Evolutionary conservation across 2,113 vertebrate species (phyloP), one percentile per base, ranked within the genome.

Genomic region (Suricata suricatta): DNA sequence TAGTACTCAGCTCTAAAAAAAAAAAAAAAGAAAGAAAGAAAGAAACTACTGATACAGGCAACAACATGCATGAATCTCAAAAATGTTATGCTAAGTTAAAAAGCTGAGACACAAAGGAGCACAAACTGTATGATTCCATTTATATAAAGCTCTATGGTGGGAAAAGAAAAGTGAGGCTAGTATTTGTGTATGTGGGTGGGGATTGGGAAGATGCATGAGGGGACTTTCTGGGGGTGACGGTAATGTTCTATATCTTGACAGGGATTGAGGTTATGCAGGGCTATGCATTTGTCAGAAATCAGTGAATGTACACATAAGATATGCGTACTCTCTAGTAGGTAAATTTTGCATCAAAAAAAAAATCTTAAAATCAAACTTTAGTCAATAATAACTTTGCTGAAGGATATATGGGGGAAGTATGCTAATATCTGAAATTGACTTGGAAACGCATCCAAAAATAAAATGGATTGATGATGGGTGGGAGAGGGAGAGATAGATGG

Each of bases 21-120:
- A 96, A 79, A 90, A 83, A 90, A 83, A 2, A 88, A 87, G 1
- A 31, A 54, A 76, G 84, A 94, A 96, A 79, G 90, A 88, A 90
- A 87, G 1, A 27, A 64, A 77, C 50, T 23, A 41, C 35, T 31
- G n/a, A 60, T 31, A 64, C 21, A 31, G 38, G 66, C 10, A 47
- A 31, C 15, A n/a, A 66, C 14, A 44, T 50, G 33, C 25, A 12
- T 17, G 38, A 88, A 27, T 71, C 84, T 80, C 93, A 17, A 81
- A 93, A 91, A 82, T 38, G 31, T n/a, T 15, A n/a, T 10, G 90
- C 35, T 77, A 10, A n/a, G 38, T 38, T 14, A 82, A 68, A 74
- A 47, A 80, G 63, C 17, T 23, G 66, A 66, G 72, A 44, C 44
- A 33, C 54, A 44, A 60, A 93, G 23, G 17, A 64, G 33, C 64